Base-by-base conservation (phyloP, 2,797 vertebrate genomes). In the Sternarchorhynchus goeldii region DNA sequence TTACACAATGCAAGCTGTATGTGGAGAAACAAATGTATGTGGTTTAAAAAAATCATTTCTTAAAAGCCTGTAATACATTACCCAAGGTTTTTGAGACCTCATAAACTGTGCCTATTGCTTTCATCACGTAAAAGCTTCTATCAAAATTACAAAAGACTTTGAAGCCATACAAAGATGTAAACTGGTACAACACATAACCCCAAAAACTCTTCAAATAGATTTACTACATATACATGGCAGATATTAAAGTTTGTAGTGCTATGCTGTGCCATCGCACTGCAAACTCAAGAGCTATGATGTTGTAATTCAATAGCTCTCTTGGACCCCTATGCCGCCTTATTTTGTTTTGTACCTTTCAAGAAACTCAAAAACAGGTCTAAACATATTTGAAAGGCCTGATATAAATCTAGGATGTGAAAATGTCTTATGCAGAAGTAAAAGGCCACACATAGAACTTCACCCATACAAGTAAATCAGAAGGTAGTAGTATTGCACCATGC, bases 151-250 rank as follows among this genome's bases (percentile, higher is more conserved):
- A 66, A 14, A 65, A 65, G 5, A 39, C 63, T 67, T 16, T 29
- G 21, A 67, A 39, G 50, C 18, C 55, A 62, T 41, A 39, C 70
- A 75, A 55, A 53, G 57, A 57, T 64, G 66, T 81, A 72, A 77
- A 77, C 53, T 75, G 21, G n/a, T 18, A 67, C 72, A 39, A 45
- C 64, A 63, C 45, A 32, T 53, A 56, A 58, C 55, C 21, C 31
- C 8, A 71, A 63, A 63, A 21, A 65, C 34, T 66, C 36, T 25
- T 70, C 2, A 81, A 82, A 77, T 79, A 77, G 68, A 53, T 57
- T 63, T 81, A 56, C 2, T 62, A 12, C 57, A 66, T 59, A 62
- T 62, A 5, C 58, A 74, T 58, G 41, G 29, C n/a, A 34, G 25
- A 73, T 72, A 72, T 64, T 64, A 31, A 53, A 29, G 34, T 75